phyloP scores from a whole-genome alignment of 2,797 vertebrate genomes.

The Phoxinus dragarum region DNA sequence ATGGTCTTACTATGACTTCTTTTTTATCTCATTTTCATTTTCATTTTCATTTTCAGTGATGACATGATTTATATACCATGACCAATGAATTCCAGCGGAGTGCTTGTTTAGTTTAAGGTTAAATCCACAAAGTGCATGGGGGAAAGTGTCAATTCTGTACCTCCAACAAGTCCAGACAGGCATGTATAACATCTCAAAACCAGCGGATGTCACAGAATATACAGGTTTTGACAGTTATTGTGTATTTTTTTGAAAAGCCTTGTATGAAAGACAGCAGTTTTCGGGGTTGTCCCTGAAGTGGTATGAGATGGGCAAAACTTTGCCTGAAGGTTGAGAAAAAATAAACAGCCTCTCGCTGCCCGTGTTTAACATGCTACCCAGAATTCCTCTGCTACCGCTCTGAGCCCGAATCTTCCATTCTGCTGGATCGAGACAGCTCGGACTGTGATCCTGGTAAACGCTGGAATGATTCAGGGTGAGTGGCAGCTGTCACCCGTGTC shows the following conservation, averaged over 20 bases:
- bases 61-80: background rate
- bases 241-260: slow-evolving; percentile 14
- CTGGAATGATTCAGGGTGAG: slow-evolving; percentile 51
- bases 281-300: slow-evolving; percentile 20
- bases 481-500: slow-evolving; percentile 54
- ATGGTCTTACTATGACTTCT: background rate
- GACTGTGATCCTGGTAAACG: slow-evolving; percentile 54
- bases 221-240: slow-evolving; percentile 14
- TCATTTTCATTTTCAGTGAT: background rate
- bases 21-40: no score
- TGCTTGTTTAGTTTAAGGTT: slow-evolving; percentile 10
- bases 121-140: background rate
- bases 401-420: slow-evolving; percentile 9
- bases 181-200: background rate
- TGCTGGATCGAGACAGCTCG: slow-evolving; percentile 6
- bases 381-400: background rate
- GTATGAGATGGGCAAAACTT: background rate
- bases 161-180: background rate
- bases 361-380: slow-evolving; percentile 55
- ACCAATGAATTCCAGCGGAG: background rate
- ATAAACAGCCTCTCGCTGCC: slow-evolving; percentile 42
- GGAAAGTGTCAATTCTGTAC: slow-evolving; percentile 6
- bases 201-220: background rate
- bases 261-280: slow-evolving; percentile 10
- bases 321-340: slow-evolving; percentile 52